phyloP scores from a whole-genome alignment of 2,113 vertebrate species.

The Willisornis vidua region DNA sequence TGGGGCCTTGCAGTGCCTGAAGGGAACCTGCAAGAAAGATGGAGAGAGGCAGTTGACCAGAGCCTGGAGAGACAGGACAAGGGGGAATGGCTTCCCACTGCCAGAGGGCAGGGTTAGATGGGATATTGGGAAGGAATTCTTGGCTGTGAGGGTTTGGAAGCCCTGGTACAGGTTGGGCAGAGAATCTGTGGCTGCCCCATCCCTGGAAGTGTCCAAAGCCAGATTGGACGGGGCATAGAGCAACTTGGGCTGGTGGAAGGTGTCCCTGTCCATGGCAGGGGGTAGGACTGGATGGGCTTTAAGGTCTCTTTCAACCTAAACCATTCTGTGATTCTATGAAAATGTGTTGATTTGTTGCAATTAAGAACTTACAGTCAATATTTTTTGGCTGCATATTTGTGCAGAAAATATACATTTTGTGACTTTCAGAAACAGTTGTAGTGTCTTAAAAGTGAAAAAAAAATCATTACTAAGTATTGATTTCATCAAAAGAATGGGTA shows the following conservation, averaged over 20 bases:
- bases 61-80: not conserved
- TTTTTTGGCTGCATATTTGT: not conserved
- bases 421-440: not conserved
- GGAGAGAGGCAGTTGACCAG: not conserved
- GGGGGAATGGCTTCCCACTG: not conserved
- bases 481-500: not conserved
- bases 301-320: accelerated
- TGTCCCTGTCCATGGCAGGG: not conserved
- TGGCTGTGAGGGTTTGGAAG: not conserved
- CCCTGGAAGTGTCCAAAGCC: not conserved
- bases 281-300: accelerated
- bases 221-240: not conserved
- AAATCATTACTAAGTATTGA: not conserved
- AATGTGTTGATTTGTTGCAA: not conserved
- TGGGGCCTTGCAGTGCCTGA: not conserved
- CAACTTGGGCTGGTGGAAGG: not conserved
- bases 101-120: not conserved
- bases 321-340: not conserved
- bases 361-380: not conserved
- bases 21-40: not conserved
- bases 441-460: not conserved
- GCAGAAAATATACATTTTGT: not conserved
- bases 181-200: not conserved
- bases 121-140: not conserved
- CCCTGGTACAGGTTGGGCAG: not conserved